Percentiles rank a stretch among this genome's conserved stretches.
These are phyloP conservation scores for Epistrophe eligans DNA, from an alignment of 2,888 invertebrate species.

Conservation along the genomic window DNA sequence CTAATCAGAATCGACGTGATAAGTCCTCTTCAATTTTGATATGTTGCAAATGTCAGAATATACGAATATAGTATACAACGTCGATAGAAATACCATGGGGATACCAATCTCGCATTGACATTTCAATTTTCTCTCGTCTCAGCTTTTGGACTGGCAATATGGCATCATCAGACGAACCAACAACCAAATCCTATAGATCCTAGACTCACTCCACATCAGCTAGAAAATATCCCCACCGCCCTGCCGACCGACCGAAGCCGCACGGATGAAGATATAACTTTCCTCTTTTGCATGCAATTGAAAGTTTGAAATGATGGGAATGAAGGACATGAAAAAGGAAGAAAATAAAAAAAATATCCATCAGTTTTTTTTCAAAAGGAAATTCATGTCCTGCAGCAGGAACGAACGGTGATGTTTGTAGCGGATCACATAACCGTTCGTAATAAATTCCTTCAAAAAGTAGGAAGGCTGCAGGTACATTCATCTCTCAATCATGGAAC, in stretches of 20 bases:
- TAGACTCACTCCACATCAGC: too few relatives aligned
- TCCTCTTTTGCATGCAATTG: slow-evolving; percentile 61
- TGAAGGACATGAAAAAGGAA: slow-evolving; percentile 12
- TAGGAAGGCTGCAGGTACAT: slow-evolving; percentile 14
- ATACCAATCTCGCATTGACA: slow-evolving; percentile 74
- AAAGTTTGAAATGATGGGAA: slow-evolving; percentile 36
- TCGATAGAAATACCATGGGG: slow-evolving; percentile 46
- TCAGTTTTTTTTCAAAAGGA: slow-evolving; percentile 30
- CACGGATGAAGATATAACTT: slow-evolving; percentile 48
- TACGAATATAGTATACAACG: background rate
- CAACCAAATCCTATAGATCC: too few relatives aligned
- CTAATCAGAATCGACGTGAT: slow-evolving; percentile 76
- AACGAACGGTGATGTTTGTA: background rate
- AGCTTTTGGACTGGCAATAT: slow-evolving; percentile 34
- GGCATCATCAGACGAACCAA: slow-evolving; percentile 2
- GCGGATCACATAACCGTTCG: slow-evolving; percentile 58
- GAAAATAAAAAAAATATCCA: slow-evolving; percentile 10
- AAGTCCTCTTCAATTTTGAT: slow-evolving; percentile 75
- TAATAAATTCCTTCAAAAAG: slow-evolving; percentile 67
- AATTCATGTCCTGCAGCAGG: slow-evolving; percentile 65
- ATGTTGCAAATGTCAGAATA: slow-evolving; percentile 69
- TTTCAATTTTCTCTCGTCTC: slow-evolving; percentile 73
- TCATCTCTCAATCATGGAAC: slow-evolving; percentile 44
- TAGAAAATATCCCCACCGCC: background rate
- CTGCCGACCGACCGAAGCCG: background rate